These are phyloP conservation scores for Drosophila trapezifrons DNA, from an alignment of 1,140 invertebrate genomes.

Conservation along the genomic window DNA sequence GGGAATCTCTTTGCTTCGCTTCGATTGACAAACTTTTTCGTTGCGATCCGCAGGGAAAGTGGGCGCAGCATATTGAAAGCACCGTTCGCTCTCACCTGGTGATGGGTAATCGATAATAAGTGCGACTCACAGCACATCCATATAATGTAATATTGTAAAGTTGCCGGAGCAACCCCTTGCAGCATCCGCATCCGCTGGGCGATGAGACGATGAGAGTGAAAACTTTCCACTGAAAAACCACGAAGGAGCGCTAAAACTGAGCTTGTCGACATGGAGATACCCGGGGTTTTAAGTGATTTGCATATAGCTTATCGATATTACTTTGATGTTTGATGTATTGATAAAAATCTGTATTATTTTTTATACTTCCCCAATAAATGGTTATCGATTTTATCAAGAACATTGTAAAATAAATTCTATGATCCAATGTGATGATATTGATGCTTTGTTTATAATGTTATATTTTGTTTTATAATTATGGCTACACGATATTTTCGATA, in stretches of 20 bases:
- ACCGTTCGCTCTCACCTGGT: constrained; percentile 63
- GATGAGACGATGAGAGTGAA: constrained; percentile 51
- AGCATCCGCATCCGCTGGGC: constrained; percentile 4
- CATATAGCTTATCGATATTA: too few species aligned
- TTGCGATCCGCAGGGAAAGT: constrained; percentile 44
- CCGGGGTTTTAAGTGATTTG: too few species aligned
- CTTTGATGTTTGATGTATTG: too few species aligned
- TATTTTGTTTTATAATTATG: too few species aligned
- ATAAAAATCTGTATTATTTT: too few species aligned
- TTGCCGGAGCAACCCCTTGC: constrained; percentile 29
- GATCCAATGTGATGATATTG: too few species aligned
- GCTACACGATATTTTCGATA: too few species aligned
- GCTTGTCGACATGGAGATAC: neutral
- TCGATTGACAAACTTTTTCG: constrained; percentile 72
- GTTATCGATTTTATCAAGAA: too few species aligned
- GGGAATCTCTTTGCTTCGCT: constrained; percentile 5
- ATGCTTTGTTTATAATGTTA: too few species aligned
- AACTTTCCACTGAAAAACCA: constrained; percentile 60
- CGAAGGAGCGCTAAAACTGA: neutral
- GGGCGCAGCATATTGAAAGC: constrained; percentile 71
- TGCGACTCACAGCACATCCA: constrained; percentile 52
- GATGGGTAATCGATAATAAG: constrained; percentile 77
- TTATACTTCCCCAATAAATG: too few species aligned
- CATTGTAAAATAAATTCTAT: too few species aligned
- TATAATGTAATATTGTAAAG: constrained; percentile 54